A percentile compares a stretch with the other conserved stretches of the same genome.
phyloP scores from a whole-genome alignment of 2,888 invertebrate species.

The Scaptomyza cyrtandrae region DNA sequence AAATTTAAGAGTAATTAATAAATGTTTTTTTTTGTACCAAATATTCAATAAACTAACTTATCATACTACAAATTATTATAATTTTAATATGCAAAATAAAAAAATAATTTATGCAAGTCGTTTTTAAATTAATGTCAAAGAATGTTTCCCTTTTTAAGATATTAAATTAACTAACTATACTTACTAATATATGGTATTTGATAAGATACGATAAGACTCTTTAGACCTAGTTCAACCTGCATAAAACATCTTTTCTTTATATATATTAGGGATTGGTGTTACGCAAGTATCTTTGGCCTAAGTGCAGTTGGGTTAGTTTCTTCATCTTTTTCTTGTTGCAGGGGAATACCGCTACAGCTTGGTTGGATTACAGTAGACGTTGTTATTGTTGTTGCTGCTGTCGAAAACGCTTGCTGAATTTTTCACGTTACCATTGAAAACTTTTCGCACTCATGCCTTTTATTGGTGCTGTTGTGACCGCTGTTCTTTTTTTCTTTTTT shows the following conservation, averaged over 20 bases:
- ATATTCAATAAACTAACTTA: too few relatives aligned
- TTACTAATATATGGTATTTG: not conserved
- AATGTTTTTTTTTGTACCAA: too few relatives aligned
- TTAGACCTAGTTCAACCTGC: not conserved
- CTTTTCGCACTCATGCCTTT: slow-evolving; percentile 59
- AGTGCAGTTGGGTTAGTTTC: not conserved
- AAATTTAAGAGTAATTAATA: too few relatives aligned
- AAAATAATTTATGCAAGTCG: not conserved
- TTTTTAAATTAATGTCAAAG: not conserved
- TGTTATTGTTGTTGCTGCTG: slow-evolving; percentile 38
- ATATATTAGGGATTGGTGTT: too few relatives aligned
- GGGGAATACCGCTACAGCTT: slow-evolving; percentile 17
- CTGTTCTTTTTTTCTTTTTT: slow-evolving; percentile 29
- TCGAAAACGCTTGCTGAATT: slow-evolving; percentile 48
- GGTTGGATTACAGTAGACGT: slow-evolving; percentile 12
- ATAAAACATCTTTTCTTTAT: not conserved
- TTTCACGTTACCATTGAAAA: slow-evolving; percentile 41
- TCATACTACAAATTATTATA: too few relatives aligned
- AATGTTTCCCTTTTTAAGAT: not conserved
- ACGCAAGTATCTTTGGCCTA: too few relatives aligned
- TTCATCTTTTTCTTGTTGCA: not conserved
- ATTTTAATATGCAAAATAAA: too few relatives aligned
- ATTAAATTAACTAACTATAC: not conserved
- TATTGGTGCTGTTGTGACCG: slow-evolving; percentile 42
- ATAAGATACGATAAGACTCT: not conserved